Evolutionary conservation across 2,888 invertebrate genomes (phyloP), one percentile per base, ranked within the genome.

Genomic region (Athripsodes cinereus): DNA sequence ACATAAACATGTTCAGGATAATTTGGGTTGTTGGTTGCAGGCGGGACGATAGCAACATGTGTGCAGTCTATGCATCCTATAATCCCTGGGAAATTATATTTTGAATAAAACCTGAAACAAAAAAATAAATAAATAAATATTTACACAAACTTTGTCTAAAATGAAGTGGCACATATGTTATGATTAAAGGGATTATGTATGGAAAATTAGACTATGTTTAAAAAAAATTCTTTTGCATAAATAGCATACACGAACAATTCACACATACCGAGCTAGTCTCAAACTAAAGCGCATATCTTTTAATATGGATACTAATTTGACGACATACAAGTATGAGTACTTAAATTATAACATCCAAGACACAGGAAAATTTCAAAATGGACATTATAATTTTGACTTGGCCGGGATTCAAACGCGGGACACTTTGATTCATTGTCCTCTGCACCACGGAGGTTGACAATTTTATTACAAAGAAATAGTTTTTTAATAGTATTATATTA

Each of bases 101-200:
- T 46, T 46, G 16, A 16, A 46, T 46, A 13, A 16, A 46, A 46
- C 46, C 46, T 46, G 46, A 46, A 46, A 46, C 46, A 46, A 46
- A 46, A 46, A 18, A 6, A 8, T 31, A 31, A 31, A 31, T n/a
- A n/a, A n/a, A 31, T 31, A 31, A 8, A 31, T 31, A 31, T 11
- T 31, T 31, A n/a, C n/a, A n/a, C n/a, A n/a, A n/a, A n/a, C n/a
- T n/a, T n/a, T n/a, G n/a, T n/a, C n/a, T n/a, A n/a, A n/a, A n/a
- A n/a, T n/a, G n/a, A n/a, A n/a, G n/a, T n/a, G n/a, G n/a, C n/a
- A n/a, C n/a, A n/a, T n/a, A n/a, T n/a, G n/a, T n/a, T n/a, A n/a
- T n/a, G n/a, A n/a, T n/a, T n/a, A n/a, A n/a, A n/a, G n/a, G n/a
- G n/a, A n/a, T n/a, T n/a, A n/a, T n/a, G n/a, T n/a, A n/a, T n/a